A percentile compares a stretch with the other conserved stretches of the same genome.
These are phyloP conservation scores for Dascyllus trimaculatus DNA, from an alignment of 2,113 vertebrate species.

Conservation along the genomic window DNA sequence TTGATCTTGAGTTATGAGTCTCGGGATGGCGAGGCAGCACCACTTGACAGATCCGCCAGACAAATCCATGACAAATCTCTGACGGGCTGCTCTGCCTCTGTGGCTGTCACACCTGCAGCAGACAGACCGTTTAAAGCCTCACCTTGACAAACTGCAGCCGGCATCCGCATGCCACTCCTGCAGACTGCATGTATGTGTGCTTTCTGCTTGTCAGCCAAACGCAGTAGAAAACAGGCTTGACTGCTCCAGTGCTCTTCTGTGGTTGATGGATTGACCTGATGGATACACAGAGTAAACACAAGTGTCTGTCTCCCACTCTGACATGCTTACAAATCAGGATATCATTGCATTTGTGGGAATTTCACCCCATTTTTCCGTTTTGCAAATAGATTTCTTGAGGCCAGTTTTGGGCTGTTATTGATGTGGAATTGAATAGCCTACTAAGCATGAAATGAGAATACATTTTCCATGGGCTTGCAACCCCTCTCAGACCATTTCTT, in stretches of 20 bases:
- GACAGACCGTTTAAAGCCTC: conserved; percentile 24
- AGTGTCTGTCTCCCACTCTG: background rate
- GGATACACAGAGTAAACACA: conserved; percentile 17
- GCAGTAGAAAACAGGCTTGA: conserved; percentile 13
- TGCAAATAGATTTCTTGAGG: background rate
- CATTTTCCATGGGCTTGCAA: background rate
- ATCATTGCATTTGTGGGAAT: background rate
- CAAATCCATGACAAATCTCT: conserved; percentile 53
- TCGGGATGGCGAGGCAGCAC: background rate
- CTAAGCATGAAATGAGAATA: conserved; percentile 21
- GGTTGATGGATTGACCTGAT: conserved; percentile 39
- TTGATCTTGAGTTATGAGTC: conserved; percentile 34
- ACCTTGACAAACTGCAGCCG: conserved; percentile 21
- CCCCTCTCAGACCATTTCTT: background rate
- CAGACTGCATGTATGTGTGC: background rate
- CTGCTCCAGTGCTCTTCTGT: conserved; percentile 20
- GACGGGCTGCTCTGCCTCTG: conserved; percentile 19
- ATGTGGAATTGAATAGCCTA: conserved; percentile 10
- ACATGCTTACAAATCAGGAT: conserved; percentile 3
- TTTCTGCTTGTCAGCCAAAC: conserved; percentile 11
- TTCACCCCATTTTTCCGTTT: background rate
- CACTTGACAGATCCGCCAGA: conserved; percentile 24
- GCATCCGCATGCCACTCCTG: conserved; percentile 1
- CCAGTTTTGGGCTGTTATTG: background rate
- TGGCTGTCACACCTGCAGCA: conserved; percentile 35